phyloP scores from a whole-genome alignment of 37 sponge, comb jelly and placozoan species.

The Spongilla lacustris region DNA sequence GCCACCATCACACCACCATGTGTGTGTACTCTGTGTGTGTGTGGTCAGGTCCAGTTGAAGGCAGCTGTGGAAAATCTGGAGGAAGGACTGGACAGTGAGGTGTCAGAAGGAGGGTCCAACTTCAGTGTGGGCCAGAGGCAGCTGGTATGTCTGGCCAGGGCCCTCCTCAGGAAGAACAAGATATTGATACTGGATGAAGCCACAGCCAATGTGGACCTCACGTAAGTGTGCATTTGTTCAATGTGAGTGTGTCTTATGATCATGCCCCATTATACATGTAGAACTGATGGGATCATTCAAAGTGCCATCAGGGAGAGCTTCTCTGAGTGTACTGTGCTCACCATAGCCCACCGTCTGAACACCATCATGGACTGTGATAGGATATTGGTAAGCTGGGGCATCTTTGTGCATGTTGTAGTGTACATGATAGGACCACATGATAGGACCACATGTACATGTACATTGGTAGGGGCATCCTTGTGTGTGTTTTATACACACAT shows the following conservation, averaged over 20 bases:
- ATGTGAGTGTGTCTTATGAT: no score
- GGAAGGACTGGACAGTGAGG: slow-evolving; percentile 56
- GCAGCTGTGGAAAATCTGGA: slow-evolving; percentile 43
- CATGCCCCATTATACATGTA: background rate
- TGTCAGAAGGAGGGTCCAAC: slow-evolving; percentile 82
- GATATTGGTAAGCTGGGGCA: slow-evolving; percentile 66
- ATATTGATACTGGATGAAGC: slow-evolving; percentile 87
- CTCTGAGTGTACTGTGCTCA: slow-evolving; percentile 81
- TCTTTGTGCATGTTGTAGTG: no score
- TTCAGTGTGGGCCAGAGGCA: slow-evolving; percentile 91
- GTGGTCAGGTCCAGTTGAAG: slow-evolving; percentile 76
- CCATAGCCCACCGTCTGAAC: slow-evolving; percentile 93
- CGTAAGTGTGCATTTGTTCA: slow-evolving; percentile 29
- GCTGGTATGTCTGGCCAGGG: slow-evolving; percentile 87
- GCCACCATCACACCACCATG: no score
- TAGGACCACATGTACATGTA: no score
- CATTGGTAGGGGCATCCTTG: no score
- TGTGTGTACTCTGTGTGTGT: no score
- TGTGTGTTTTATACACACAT: no score
- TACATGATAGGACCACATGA: no score
- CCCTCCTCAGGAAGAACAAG: slow-evolving; percentile 77
- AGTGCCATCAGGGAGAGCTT: slow-evolving; percentile 75
- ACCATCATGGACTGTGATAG: slow-evolving; percentile 92
- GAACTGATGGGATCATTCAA: slow-evolving; percentile 92
- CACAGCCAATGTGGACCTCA: slow-evolving; percentile 86